Base-by-base conservation (phyloP, 1,140 invertebrate genomes). In the Lepidurus arcticus region DNA sequence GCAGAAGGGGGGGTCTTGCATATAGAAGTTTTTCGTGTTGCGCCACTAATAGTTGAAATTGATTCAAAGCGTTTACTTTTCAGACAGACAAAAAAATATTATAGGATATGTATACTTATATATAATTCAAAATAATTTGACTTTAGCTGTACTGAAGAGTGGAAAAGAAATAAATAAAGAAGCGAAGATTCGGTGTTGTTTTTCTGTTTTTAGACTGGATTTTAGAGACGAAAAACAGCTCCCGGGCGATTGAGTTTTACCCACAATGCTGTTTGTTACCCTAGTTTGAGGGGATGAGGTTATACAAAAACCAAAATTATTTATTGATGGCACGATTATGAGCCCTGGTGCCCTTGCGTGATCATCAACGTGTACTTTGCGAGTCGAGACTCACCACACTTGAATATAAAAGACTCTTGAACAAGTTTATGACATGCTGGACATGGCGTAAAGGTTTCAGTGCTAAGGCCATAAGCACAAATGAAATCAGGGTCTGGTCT, bases 301-400 rank as follows among this genome's bases (percentile, higher is more conserved):
- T 65, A 65, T 65, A 65, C 53, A 34, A 34, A 34, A 34, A n/a
- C 13, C 53, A 13, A 65, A 65, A 11, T 65, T 16, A 7, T 65
- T 65, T 65, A 65, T 65, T 65, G 53, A 65, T 65, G 13, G 53
- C 53, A 65, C 53, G 53, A 65, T 65, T 65, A 65, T n/a, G 53
- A 13, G 16, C 53, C 13, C 53, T n/a, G 53, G 53, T 21, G 53
- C 53, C 53, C 16, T 13, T 65, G 53, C 13, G 13, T 65, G 53
- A 65, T 65, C 53, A 65, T 65, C 21, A 65, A 65, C 53, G 53
- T 65, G 53, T 65, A 65, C 21, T 65, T 13, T 4, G 53, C 53
- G 53, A 65, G 53, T 65, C 8, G n/a, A 16, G 53, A 21, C 16
- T 65, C 53, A 16, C 13, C 53, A 21, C 53, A 65, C 53, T 65